A percentile compares a stretch with the other conserved stretches of the same genome.
Conservation (phyloP, 2,888 invertebrate genomes). For the Keiferia lycopersicella region DNA sequence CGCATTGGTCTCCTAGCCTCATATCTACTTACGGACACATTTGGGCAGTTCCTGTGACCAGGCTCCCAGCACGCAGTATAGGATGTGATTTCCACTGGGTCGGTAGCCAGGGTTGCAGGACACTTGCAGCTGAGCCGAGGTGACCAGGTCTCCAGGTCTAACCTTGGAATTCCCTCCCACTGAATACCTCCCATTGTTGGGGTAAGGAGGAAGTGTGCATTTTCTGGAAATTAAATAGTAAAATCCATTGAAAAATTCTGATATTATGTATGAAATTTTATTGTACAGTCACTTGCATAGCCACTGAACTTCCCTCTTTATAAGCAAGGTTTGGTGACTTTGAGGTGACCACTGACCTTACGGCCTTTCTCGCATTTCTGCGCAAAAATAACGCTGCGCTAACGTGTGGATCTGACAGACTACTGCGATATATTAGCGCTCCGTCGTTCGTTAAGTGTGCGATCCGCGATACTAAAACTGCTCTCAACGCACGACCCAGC, state of each 20-base stretch:
- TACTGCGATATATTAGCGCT: no score
- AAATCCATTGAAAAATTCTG: background rate
- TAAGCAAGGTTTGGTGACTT: no score
- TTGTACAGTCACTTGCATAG: no score
- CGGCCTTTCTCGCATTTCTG: no score
- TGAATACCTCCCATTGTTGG: conserved; percentile 1
- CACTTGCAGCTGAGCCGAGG: conserved; percentile 1
- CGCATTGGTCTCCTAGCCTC: background rate
- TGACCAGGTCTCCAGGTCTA: background rate
- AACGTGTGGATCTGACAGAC: no score
- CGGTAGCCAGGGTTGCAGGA: conserved; percentile 3
- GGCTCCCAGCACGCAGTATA: background rate
- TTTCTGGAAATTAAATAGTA: background rate
- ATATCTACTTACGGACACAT: background rate
- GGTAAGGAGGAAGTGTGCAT: conserved; percentile 16
- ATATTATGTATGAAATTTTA: no score
- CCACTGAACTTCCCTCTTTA: no score
- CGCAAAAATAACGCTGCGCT: no score
- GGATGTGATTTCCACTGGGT: background rate
- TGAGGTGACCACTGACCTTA: no score
- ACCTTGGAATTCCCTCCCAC: background rate
- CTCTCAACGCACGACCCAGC: no score
- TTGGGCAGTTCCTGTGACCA: background rate
- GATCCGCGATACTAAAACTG: no score
- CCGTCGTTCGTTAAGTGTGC: no score